These are phyloP conservation scores for Timema podura DNA, from an alignment of 2,888 invertebrate species.

Conservation along the genomic window DNA sequence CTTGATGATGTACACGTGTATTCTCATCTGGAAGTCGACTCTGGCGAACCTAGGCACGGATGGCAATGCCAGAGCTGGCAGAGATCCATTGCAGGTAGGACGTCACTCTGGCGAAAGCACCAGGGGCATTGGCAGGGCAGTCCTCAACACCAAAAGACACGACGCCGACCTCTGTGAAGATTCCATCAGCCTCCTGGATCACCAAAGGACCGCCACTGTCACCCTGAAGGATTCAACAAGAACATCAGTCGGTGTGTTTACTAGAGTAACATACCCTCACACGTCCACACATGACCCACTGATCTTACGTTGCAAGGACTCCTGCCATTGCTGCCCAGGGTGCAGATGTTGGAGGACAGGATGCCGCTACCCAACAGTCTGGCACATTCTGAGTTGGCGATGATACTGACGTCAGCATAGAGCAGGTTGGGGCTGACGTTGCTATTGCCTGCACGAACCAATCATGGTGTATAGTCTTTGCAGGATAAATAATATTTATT, in stretches of 20 bases:
- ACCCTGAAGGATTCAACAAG: conserved; percentile 29
- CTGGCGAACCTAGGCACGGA: not conserved
- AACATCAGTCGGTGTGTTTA: too few species aligned
- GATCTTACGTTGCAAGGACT: conserved; percentile 39
- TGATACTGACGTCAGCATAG: conserved; percentile 36
- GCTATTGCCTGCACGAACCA: conserved; percentile 19
- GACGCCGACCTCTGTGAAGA: conserved; percentile 38
- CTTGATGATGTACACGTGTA: too few species aligned
- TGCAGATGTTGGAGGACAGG: conserved; percentile 40
- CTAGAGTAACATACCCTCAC: too few species aligned
- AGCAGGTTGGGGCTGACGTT: conserved; percentile 23
- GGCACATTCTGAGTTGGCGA: conserved; percentile 40
- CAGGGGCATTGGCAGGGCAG: conserved; percentile 42
- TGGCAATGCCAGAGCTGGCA: conserved; percentile 31
- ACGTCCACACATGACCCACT: too few species aligned
- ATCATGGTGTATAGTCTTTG: too few species aligned
- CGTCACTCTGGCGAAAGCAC: conserved; percentile 43
- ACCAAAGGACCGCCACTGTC: conserved; percentile 38
- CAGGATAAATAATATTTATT: not conserved
- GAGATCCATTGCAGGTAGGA: conserved; percentile 43
- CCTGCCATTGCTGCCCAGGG: conserved; percentile 39
- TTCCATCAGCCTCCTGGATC: conserved; percentile 38
- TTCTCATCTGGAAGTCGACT: too few species aligned
- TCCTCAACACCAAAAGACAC: conserved; percentile 43
- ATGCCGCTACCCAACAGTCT: conserved; percentile 35